Evolutionary conservation across 2,888 invertebrate genomes (phyloP).

Genomic region (Phrixothrix hirtus): DNA sequence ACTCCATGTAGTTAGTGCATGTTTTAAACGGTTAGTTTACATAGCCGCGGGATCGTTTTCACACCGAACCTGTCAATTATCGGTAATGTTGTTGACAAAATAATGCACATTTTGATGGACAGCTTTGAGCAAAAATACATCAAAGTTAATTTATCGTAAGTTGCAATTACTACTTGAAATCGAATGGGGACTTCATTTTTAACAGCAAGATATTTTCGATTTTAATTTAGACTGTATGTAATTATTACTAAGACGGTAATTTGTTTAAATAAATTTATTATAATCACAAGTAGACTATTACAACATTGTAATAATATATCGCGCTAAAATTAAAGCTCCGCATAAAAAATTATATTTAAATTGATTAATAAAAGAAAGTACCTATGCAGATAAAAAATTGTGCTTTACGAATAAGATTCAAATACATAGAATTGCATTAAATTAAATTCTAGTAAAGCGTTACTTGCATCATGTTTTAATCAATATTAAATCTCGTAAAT

Average conservation of each 20-base stretch:
- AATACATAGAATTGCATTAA: conserved; percentile 48
- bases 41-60: conserved; percentile 37
- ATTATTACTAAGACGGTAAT: too few relatives aligned
- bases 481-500: conserved; percentile 48
- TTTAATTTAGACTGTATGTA: too few relatives aligned
- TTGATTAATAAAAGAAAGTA: conserved; percentile 22
- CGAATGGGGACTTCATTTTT: too few relatives aligned
- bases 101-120: conserved; percentile 37
- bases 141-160: conserved; percentile 8
- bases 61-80: conserved; percentile 39
- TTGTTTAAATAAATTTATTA: too few relatives aligned
- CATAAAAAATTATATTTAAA: conserved; percentile 14
- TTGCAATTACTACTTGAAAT: conserved; percentile 4
- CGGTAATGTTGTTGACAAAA: conserved; percentile 38
- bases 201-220: too few relatives aligned
- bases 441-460: conserved; percentile 44
- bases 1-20: conserved; percentile 31
- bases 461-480: conserved; percentile 45
- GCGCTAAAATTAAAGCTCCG: too few relatives aligned
- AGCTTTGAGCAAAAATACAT: conserved; percentile 32
- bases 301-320: too few relatives aligned
- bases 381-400: conserved; percentile 41
- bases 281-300: too few relatives aligned
- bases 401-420: conserved; percentile 50
- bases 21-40: conserved; percentile 41